Conservation (phyloP, 2,888 invertebrate genomes). For the Drosophila buzzatii region DNA sequence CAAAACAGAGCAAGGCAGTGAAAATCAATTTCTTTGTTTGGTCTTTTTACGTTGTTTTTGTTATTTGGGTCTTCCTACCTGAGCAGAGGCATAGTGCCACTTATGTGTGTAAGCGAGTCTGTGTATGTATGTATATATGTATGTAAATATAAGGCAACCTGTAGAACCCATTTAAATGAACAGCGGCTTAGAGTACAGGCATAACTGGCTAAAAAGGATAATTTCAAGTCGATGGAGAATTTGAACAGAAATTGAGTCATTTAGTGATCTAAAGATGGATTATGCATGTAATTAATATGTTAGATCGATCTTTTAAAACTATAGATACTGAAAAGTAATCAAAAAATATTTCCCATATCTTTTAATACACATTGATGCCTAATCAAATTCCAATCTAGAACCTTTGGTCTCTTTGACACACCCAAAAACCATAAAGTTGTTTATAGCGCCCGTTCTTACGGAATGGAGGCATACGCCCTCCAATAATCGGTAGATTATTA, state of each 20-base stretch:
- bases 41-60: conserved; percentile 46
- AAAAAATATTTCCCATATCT: not conserved
- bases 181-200: conserved; percentile 39
- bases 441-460: not conserved
- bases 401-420: conserved; percentile 3
- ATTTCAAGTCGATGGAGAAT: not conserved
- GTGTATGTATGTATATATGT: not conserved
- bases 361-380: not conserved
- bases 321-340: not conserved
- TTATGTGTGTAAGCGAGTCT: conserved; percentile 20
- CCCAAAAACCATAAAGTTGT: not conserved
- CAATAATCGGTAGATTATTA: conserved; percentile 54
- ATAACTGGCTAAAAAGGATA: conserved; percentile 29
- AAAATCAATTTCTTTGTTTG: conserved; percentile 78
- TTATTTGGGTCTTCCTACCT: conserved; percentile 50
- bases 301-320: not conserved
- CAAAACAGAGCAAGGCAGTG: conserved; percentile 50
- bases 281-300: not conserved
- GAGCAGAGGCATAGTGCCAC: conserved; percentile 30
- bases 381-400: not conserved
- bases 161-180: conserved; percentile 73
- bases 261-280: not conserved
- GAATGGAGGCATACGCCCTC: conserved; percentile 5
- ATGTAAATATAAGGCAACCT: conserved; percentile 49
- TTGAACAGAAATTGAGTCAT: not conserved